Base-by-base conservation (phyloP, 2,113 vertebrate species). In the Phainopepla nitens region DNA sequence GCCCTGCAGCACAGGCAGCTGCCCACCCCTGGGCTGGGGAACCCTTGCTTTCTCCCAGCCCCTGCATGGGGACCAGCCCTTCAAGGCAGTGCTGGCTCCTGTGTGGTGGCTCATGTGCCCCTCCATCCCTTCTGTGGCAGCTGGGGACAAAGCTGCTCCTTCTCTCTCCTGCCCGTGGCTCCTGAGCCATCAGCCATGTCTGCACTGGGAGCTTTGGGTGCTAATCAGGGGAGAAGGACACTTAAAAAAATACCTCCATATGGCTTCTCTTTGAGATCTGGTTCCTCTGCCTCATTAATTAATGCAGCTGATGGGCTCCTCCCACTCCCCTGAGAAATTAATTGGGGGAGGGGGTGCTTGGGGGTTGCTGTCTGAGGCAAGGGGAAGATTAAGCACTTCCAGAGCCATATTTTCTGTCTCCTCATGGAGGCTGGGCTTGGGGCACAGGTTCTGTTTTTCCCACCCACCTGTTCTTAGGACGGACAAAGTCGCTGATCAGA, bases 231-330 rank as follows among this genome's bases (percentile, higher is more conserved):
- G 76, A 53, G 50, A 54, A 36, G 17, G 25, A 24, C 0, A 1
- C 50, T 71, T 70, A 4, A 79, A 91, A 70, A 91, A 93, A 73
- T 17, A 44, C 51, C 80, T 94, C 94, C 89, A 56, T 75, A 41
- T 71, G 84, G 81, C 66, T 91, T 35, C 54, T 94, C 78, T 80
- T 84, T 12, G 69, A 91, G 87, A 72, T 84, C 49, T 85, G 29
- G 9, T 60, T 92, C 53, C 61, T 89, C 81, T 78, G 89, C 65
- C 75, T 95, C 64, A 27, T 87, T 96, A 91, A 95, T 96, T 92
- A 84, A 91, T 83, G 44, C 50, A 60, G 79, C 53, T 84, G 47
- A 81, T 62, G 44, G 49, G 53, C 69, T 88, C 69, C 69, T 94
- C 80, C 68, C 17, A 39, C 69, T 87, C n/a, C 42, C 41, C 54